Conservation (phyloP, 1,140 invertebrate species). For the Lamellibrachia luymesi region DNA sequence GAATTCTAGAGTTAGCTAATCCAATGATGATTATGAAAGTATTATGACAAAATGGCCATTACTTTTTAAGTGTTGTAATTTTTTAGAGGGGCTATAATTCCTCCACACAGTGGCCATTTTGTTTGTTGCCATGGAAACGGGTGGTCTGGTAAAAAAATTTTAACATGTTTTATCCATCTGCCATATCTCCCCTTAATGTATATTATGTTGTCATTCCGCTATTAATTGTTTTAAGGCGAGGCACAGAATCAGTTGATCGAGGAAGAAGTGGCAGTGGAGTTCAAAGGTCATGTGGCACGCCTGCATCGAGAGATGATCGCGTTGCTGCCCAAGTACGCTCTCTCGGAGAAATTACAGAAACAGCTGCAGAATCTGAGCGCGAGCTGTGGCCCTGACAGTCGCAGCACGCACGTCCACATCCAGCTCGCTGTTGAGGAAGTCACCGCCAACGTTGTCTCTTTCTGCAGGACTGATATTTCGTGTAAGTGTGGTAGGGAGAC, state of each 20-base stretch:
- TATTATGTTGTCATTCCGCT: too few species aligned
- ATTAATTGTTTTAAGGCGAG: conserved; percentile 13
- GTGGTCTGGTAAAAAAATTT: too few species aligned
- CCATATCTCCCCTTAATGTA: too few species aligned
- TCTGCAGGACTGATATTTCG: conserved; percentile 45
- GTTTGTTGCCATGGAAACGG: too few species aligned
- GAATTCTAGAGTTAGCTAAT: too few species aligned
- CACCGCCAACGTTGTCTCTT: conserved; percentile 46
- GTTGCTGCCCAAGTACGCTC: conserved; percentile 68
- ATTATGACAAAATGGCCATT: too few species aligned
- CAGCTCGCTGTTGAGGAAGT: conserved; percentile 45
- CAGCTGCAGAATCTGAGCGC: conserved; percentile 36
- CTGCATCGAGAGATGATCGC: conserved; percentile 67
- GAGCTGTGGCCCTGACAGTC: conserved; percentile 24
- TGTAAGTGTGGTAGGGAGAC: not conserved
- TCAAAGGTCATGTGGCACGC: conserved; percentile 45
- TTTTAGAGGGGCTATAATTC: too few species aligned
- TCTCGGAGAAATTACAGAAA: conserved; percentile 48
- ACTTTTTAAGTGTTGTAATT: too few species aligned
- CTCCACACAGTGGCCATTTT: too few species aligned
- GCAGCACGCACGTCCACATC: conserved; percentile 38
- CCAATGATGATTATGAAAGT: too few species aligned
- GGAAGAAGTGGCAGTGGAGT: conserved; percentile 51
- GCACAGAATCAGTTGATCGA: conserved; percentile 18
- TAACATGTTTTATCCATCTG: too few species aligned